phyloP scores from a whole-genome alignment of 2,113 vertebrate genomes.

The Terrapene triunguis region DNA sequence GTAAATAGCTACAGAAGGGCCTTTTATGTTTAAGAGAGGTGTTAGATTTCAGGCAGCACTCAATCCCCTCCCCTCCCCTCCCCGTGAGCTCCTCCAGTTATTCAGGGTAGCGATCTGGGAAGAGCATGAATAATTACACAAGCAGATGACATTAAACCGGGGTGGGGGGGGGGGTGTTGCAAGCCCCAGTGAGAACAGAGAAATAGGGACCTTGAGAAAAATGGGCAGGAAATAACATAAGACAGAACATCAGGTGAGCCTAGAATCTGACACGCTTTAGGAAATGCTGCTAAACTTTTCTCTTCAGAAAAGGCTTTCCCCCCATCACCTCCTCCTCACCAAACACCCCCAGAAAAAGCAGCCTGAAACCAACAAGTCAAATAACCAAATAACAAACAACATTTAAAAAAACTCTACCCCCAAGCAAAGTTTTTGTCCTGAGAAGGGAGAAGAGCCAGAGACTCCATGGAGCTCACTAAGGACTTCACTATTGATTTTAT shows the following conservation, averaged over 20 bases:
- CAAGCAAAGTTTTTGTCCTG: not conserved
- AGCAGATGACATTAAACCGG: too few species aligned
- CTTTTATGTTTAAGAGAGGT: not conserved
- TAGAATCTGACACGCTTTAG: not conserved
- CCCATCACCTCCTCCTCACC: too few species aligned
- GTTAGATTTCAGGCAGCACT: too few species aligned
- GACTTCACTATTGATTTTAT: not conserved
- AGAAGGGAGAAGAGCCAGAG: not conserved
- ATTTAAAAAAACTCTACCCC: not conserved
- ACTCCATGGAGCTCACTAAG: too few species aligned
- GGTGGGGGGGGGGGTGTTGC: too few species aligned
- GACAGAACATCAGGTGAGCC: not conserved
- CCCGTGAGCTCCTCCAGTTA: not conserved
- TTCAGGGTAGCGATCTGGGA: not conserved
- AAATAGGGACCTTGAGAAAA: not conserved
- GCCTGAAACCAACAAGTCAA: not conserved
- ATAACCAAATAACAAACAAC: not conserved
- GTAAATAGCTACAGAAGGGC: not conserved
- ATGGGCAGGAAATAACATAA: not conserved
- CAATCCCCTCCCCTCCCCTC: not conserved
- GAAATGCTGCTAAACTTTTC: not conserved
- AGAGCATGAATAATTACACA: too few species aligned
- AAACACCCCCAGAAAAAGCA: too few species aligned
- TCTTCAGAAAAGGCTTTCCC: too few species aligned
- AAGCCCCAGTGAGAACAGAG: not conserved